A percentile compares a stretch with the other conserved stretches of the same genome.
These are phyloP conservation scores for Galerucella pusilla DNA, from an alignment of 2,888 invertebrate species.

Conservation along the genomic window DNA sequence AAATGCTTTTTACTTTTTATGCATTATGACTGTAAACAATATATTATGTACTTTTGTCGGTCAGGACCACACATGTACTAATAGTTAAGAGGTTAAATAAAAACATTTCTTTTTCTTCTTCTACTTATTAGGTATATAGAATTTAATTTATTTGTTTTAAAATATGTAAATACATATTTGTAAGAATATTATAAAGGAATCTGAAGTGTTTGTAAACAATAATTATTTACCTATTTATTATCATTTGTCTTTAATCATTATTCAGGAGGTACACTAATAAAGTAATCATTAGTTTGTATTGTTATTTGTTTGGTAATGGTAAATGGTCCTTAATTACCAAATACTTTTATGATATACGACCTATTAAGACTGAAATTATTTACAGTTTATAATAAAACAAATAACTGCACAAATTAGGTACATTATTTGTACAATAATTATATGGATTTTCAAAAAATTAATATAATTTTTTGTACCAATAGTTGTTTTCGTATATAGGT, in stretches of 20 bases:
- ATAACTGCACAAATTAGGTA: too few species aligned
- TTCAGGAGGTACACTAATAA: neutral
- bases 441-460: too few species aligned
- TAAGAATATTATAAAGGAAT: neutral
- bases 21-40: neutral
- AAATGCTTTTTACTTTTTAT: neutral
- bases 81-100: neutral
- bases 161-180: neutral
- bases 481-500: too few species aligned
- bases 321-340: neutral
- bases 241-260: neutral
- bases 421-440: too few species aligned
- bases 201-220: neutral
- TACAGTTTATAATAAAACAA: too few species aligned
- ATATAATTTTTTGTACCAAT: too few species aligned
- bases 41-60: conserved; percentile 2
- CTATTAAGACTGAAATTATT: too few species aligned
- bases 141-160: neutral
- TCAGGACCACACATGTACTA: conserved; percentile 2
- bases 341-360: neutral
- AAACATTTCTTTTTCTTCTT: too few species aligned
- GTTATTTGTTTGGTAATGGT: neutral
- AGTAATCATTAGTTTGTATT: neutral
- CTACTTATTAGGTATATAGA: too few species aligned
- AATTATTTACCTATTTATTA: neutral